Evolutionary conservation across 2,113 vertebrate species (phyloP).

Genomic region (Erpornis zantholeuca): DNA sequence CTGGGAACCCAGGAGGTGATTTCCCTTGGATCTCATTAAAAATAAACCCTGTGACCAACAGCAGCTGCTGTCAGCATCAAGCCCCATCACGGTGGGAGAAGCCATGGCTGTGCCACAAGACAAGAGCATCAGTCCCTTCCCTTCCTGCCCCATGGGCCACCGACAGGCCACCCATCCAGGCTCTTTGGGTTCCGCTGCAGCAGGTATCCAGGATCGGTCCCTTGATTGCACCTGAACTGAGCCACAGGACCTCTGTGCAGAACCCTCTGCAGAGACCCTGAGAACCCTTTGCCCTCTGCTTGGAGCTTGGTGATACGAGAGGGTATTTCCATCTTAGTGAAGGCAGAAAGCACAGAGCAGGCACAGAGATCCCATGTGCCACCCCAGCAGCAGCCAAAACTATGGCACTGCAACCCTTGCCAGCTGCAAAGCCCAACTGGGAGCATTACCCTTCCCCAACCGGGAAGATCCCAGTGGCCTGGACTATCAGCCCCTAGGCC

Average conservation of each 20-base stretch:
- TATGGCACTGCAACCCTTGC: background rate
- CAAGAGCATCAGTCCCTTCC: background rate
- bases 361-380: background rate
- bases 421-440: fast-evolving
- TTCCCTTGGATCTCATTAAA: background rate
- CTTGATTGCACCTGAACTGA: background rate
- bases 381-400: background rate
- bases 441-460: background rate
- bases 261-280: background rate
- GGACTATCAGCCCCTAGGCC: background rate
- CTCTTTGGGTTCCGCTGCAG: background rate
- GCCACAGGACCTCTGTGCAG: fast-evolving
- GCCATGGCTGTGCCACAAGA: background rate
- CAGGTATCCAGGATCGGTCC: background rate
- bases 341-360: background rate
- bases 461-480: background rate
- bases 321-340: background rate
- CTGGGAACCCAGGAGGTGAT: background rate
- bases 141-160: background rate
- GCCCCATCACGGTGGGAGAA: background rate
- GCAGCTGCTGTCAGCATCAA: background rate
- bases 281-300: background rate
- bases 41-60: background rate
- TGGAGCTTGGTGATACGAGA: background rate
- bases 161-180: background rate